Base-by-base conservation (phyloP, 2,797 vertebrate species). In the Parotocinclus haroldoi region DNA sequence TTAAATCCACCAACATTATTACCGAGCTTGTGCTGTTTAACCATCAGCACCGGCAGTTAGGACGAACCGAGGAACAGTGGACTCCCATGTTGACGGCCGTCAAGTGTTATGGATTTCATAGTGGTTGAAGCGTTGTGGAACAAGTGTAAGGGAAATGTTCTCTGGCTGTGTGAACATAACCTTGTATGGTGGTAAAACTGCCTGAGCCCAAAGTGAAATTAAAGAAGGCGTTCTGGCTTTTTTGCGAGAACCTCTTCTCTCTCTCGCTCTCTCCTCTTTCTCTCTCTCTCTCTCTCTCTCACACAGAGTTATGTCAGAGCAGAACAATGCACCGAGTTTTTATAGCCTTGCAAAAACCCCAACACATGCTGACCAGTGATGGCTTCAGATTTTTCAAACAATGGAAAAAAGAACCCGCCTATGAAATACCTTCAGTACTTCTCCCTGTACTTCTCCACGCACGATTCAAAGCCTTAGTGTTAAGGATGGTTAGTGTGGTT, bases 251-350 rank as follows among this genome's bases (percentile, higher is more conserved):
- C 40, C 9, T 60, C 13, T 52, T 40, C 5, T 27, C 27, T 27
- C 27, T 27, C 27, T 27, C 27, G 2, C 27, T 27, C 27, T 68
- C 37, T 63, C 59, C n/a, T n/a, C n/a, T n/a, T 27, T 27, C 27
- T 27, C 27, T 27, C 27, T 27, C 27, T 27, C 27, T 27, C 27
- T 68, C 37, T 63, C 59, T 60, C 53, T 56, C 46, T 78, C 76
- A 73, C 70, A 17, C 9, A 45, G 56, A 63, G 48, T 82, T 76
- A 74, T 79, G 79, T 82, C 70, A 79, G 78, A 74, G 62, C 60
- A 63, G 71, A 83, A 79, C 67, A 71, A 78, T 80, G 78, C 65
- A 27, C 62, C 27, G 71, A 58, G 68, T 79, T 80, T 71, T 78
- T 79, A 74, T 75, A 60, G 68, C 56, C 16, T 42, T 49, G 36